A percentile compares a stretch with the other conserved stretches of the same genome.
Conservation (phyloP, 2,113 vertebrate genomes). For the Mirza zaza region DNA sequence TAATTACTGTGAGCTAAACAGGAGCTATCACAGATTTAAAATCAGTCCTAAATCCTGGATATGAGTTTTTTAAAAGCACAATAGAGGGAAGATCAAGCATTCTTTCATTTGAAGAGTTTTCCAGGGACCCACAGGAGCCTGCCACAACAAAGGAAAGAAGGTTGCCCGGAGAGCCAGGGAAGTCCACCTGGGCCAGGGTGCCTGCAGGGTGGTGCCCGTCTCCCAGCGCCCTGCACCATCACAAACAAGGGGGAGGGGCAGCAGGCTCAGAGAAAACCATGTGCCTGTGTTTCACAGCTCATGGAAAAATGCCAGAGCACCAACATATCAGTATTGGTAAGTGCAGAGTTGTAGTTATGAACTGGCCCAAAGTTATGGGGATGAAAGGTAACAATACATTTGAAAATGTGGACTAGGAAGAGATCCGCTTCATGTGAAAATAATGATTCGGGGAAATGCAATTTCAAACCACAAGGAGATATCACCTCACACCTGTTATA, state of each 20-base stretch:
- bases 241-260: neutral
- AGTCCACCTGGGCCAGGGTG: rapidly evolving
- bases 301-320: rapidly evolving
- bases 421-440: neutral
- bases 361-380: neutral
- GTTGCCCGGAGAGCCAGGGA: neutral
- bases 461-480: neutral
- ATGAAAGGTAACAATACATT: neutral
- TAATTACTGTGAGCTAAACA: conserved; percentile 41
- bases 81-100: neutral
- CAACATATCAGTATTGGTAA: rapidly evolving
- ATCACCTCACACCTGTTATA: neutral
- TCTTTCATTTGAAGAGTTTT: neutral
- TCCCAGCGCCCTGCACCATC: rapidly evolving
- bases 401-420: neutral
- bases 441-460: neutral
- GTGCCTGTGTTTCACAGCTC: neutral
- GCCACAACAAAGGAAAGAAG: neutral
- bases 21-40: neutral
- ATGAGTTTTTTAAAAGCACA: neutral
- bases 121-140: neutral
- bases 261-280: too few relatives aligned
- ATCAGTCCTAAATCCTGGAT: neutral
- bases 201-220: neutral
- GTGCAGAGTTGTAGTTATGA: neutral